Evolutionary conservation across 2,113 vertebrate species (phyloP).

Genomic region (Sebastes fasciatus): DNA sequence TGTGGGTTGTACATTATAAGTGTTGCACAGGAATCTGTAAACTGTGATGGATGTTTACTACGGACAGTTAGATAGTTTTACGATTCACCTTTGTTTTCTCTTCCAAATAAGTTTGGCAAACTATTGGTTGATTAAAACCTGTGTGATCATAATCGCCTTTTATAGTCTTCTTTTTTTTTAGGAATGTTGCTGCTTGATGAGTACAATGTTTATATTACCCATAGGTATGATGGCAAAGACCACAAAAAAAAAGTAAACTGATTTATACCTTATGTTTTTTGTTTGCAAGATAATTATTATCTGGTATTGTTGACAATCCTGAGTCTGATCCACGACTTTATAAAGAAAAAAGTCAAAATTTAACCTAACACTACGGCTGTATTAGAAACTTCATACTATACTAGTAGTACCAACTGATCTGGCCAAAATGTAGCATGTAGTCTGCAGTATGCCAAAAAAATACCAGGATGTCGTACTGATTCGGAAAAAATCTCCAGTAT

Average conservation of each 20-base stretch:
- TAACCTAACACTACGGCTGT: not conserved
- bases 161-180: not conserved
- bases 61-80: not conserved
- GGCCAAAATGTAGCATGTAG: too few species aligned
- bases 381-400: too few species aligned
- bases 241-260: not conserved
- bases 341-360: not conserved
- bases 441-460: too few species aligned
- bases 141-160: not conserved
- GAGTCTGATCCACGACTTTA: not conserved
- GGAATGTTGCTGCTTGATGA: not conserved
- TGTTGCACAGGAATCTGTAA: not conserved
- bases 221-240: not conserved
- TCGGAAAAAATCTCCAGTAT: too few species aligned
- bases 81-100: not conserved
- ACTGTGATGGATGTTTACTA: not conserved
- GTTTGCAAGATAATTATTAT: not conserved
- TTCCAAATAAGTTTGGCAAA: not conserved
- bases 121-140: too few species aligned
- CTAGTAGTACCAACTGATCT: too few species aligned
- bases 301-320: not conserved
- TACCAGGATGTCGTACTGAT: too few species aligned
- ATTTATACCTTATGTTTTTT: too few species aligned
- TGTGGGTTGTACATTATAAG: too few species aligned
- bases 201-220: not conserved